Evolutionary conservation across 2,888 invertebrate species (phyloP), one percentile per base, ranked within the genome.

Genomic region (Mimas tiliae): DNA sequence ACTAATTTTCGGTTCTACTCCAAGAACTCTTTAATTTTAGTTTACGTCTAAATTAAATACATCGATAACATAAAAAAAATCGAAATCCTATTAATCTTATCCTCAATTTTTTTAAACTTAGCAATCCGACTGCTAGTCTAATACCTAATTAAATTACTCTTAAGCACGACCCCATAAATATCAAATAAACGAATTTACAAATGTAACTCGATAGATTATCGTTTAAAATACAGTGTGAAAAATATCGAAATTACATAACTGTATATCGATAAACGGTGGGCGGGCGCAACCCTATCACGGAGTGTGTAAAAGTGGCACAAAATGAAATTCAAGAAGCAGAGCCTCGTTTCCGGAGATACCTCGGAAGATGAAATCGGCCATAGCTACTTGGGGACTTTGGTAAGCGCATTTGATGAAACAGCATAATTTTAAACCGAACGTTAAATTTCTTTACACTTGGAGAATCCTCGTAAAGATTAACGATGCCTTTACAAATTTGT

Each of bases 301-400:
- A 12, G 38, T 52, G 48, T 51, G 50, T 45, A 8, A 42, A 55
- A 65, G 53, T 65, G 45, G 11, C 51, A 52, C 64, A 81, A 73
- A 50, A 91, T 93, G 92, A 88, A 85, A 82, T 87, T 84, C 76
- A 86, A 83, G 67, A 82, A 72, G n/a, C 89, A 89, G 67, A 83
- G 69, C 55, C 71, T 93, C 67, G 92, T 93, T 19, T 92, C 93
- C 0, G 93, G 91, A 47, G 91, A 92, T 11, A 93, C 93, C 0
- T 92, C 93, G 1, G 93, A 93, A 66, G 93, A 93, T 68, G 93
- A 93, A 69, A 91, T 93, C 19, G 93, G 93, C 0, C 93, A 93
- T 71, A 91, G 86, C 79, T 93, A 93, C 72, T 78, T 93, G 70
- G 88, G 93, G 11, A 93, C 93, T 72, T 82, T 93, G 91, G 93